Conservation (phyloP, 2,797 vertebrate genomes). For the Pteropus rufus region DNA sequence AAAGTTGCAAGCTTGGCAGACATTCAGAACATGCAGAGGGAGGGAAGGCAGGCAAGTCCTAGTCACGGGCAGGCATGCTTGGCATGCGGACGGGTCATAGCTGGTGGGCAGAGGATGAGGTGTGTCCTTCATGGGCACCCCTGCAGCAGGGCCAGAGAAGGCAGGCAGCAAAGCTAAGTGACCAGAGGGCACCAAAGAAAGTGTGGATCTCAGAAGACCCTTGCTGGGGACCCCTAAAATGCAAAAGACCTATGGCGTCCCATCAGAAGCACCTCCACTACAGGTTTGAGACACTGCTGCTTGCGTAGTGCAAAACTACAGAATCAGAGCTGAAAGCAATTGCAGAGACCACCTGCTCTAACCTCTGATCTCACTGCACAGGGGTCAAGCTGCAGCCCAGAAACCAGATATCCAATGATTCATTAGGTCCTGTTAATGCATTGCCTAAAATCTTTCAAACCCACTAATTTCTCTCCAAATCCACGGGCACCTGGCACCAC, state of each 20-base stretch:
- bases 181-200: not conserved
- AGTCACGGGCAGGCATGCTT: conserved; percentile 29
- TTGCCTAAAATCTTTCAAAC: not conserved
- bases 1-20: conserved; percentile 33
- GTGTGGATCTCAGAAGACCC: not conserved
- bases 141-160: not conserved
- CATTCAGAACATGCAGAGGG: conserved; percentile 48
- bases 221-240: not conserved
- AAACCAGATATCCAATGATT: not conserved
- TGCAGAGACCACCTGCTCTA: not conserved
- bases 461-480: not conserved
- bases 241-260: not conserved
- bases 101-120: not conserved
- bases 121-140: not conserved
- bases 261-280: not conserved
- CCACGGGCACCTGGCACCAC: not conserved
- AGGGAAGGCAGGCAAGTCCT: not conserved
- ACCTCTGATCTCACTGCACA: not conserved
- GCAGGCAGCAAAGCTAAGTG: not conserved
- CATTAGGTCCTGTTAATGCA: not conserved
- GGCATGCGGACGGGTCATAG: conserved; percentile 43
- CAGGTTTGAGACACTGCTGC: not conserved
- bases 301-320: not conserved
- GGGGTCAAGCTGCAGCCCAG: not conserved
- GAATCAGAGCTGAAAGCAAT: not conserved